Base-by-base conservation (phyloP, 1,140 invertebrate genomes). In the Heliothis virescens region DNA sequence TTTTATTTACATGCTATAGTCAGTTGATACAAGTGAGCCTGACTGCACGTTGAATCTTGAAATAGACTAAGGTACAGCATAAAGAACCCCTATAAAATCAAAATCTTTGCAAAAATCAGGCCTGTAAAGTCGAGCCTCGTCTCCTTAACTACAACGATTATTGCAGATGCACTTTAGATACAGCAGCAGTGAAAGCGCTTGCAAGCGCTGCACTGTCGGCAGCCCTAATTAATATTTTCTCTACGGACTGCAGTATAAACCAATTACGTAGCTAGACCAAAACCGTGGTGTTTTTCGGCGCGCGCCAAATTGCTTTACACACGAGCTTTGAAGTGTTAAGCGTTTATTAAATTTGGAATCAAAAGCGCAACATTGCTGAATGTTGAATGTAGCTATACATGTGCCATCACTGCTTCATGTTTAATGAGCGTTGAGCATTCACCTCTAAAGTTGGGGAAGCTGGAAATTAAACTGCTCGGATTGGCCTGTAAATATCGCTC, bases 151-250 rank as follows among this genome's bases (percentile, higher is more conserved):
- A 52, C 67, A 52, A 57, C 55, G 34, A 74, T 48, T 74, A 60
- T 60, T 57, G 34, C 72, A 62, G 72, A 74, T 74, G 57, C 72
- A 74, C 57, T 74, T 59, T 62, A 74, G 72, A 74, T 74, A 53
- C 53, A 84, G 79, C 53, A 84, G 79, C 76, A 75, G 47, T 62
- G 79, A 82, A 85, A 87, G 83, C 89, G 89, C 86, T 89, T 82
- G 82, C 87, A 90, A 92, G 89, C 89, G 87, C 89, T 89, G 83
- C 82, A 83, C 78, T 76, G 41, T 67, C 63, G 87, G 89, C 87
- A 87, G 88, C 84, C 80, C 89, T 92, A 93, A 93, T 93, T 93
- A 93, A 92, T 93, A 91, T 93, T 89, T 90, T 88, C 86, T 88
- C 79, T 75, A 84, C 85, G 84, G 87, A 86, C 89, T 83, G 84